phyloP scores from a whole-genome alignment of 2,797 vertebrate species.

The Hippoglossus hippoglossus region DNA sequence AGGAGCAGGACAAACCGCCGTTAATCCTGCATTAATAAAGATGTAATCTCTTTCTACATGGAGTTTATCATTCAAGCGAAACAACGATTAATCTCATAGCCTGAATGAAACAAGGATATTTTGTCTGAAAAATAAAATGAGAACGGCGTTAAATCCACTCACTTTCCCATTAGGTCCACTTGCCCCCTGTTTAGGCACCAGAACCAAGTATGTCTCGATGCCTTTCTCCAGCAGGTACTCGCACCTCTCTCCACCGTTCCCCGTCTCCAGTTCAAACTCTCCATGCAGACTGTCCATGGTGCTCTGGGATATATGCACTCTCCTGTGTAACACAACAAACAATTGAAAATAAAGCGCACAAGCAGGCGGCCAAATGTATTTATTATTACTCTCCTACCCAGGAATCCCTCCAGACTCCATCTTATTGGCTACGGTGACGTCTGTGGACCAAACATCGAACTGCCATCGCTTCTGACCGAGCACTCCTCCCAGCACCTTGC shows the following conservation, averaged over 20 bases:
- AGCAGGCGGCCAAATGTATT: too few relatives aligned
- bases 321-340: constrained; percentile 73
- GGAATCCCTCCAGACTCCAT: constrained; percentile 97
- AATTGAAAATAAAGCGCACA: too few relatives aligned
- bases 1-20: neutral
- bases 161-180: constrained; percentile 85
- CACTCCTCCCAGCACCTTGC: constrained; percentile 93
- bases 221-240: constrained; percentile 96
- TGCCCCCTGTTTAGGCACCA: constrained; percentile 79
- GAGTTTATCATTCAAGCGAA: neutral
- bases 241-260: constrained; percentile 89
- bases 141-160: constrained; percentile 59
- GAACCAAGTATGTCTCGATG: constrained; percentile 91
- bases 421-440: constrained; percentile 96
- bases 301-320: constrained; percentile 95
- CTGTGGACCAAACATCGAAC: constrained; percentile 97
- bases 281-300: constrained; percentile 92
- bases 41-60: neutral
- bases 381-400: constrained; percentile 79
- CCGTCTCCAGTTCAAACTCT: constrained; percentile 92
- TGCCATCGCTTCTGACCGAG: constrained; percentile 97
- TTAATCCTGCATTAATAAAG: neutral
- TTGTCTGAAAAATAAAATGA: neutral
- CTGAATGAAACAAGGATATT: neutral
- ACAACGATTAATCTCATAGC: too few relatives aligned